Base-by-base conservation (phyloP, 2,888 invertebrate species). In the Euproctis similis region DNA sequence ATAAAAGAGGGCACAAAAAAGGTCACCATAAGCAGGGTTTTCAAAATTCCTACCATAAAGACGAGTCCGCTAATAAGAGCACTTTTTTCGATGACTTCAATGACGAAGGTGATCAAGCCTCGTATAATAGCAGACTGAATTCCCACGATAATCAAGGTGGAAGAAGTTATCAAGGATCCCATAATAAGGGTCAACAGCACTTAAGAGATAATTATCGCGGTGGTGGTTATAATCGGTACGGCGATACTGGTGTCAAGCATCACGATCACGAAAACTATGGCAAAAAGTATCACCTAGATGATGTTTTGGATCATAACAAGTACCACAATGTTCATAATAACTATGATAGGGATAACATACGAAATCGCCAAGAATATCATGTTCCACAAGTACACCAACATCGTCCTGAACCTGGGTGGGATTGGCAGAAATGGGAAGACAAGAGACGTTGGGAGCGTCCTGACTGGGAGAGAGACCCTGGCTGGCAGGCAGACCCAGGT, bases 11-110 rank as follows among this genome's bases (percentile, higher is more conserved):
- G 1, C 88, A 90, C 41, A 89, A 89, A 51, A 90, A 90, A 57
- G 90, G 90, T 2, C 90, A 90, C 42, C 89, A 89, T 45, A 89
- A 89, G 31, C 87, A 89, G 41, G 91, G 91, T 9, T 91, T 89
- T 56, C 87, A 87, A 46, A 90, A 90, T 50, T 87, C 87, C 8
- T 91, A 91, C 49, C 88, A 89, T 49, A 91, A 90, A 60, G 90
- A 91, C 43, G 90, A 91, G 55, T 88, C 87, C 7, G 90, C 89
- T 0, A 89, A 88, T 50, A 90, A 89, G 47, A 88, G 89, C 30
- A 90, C 89, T 13, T 91, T 85, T 64, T 91, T 88, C 51, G 91
- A 91, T 49, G 90, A 90, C 52, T 86, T 69, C 1, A 81, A 72
- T 31, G 85, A 85, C 31, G 85, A 85, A 61, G 77, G 72, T 1